These are phyloP conservation scores for Myotis myotis DNA, from an alignment of 2,797 vertebrate genomes.

Conservation along the genomic window DNA sequence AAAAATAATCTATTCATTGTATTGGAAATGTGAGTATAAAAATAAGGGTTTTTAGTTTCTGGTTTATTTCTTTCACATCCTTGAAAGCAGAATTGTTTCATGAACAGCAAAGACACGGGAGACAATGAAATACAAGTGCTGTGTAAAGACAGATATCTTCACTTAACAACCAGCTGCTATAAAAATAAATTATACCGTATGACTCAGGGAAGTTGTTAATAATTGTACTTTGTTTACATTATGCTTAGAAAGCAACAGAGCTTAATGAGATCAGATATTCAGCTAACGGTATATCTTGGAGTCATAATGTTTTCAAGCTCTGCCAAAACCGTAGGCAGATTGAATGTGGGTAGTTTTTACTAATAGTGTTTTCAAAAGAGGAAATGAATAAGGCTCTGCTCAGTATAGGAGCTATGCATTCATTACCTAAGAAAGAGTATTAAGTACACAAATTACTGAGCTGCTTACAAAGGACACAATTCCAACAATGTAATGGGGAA, in stretches of 20 bases:
- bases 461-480: constrained; percentile 13
- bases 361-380: constrained; percentile 55
- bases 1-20: not conserved
- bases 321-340: constrained; percentile 59
- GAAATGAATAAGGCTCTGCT: constrained; percentile 3
- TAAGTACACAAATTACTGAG: constrained; percentile 25
- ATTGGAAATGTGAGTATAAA: constrained; percentile 40
- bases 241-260: constrained; percentile 69
- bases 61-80: constrained; percentile 19
- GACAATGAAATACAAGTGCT: constrained; percentile 36
- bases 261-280: constrained; percentile 67
- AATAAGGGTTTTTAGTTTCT: not conserved
- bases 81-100: constrained; percentile 16
- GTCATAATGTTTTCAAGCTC: constrained; percentile 59
- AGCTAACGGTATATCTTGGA: constrained; percentile 58
- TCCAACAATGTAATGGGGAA: not conserved
- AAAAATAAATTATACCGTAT: constrained; percentile 71
- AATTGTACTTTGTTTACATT: constrained; percentile 69
- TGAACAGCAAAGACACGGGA: not conserved
- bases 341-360: constrained; percentile 39
- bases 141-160: constrained; percentile 46
- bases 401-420: not conserved
- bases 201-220: constrained; percentile 75
- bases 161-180: constrained; percentile 63
- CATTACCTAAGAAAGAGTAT: constrained; percentile 8